A percentile compares a stretch with the other conserved stretches of the same genome.
Conservation (phyloP, 2,888 invertebrate species). For the Conomelus anceps region DNA sequence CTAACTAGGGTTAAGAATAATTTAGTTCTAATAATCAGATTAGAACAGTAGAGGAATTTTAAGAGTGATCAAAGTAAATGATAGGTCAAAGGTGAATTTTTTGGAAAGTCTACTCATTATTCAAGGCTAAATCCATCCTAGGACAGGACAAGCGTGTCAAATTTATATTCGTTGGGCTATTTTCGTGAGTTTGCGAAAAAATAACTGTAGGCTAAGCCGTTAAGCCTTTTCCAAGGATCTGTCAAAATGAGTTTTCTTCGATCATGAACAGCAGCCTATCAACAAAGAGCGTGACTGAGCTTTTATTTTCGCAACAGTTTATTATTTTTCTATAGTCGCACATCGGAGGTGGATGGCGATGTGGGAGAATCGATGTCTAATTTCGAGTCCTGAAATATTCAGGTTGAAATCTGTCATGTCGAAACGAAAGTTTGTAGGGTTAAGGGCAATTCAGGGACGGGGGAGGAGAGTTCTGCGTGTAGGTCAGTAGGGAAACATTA, state of each 20-base stretch:
- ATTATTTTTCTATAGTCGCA: not conserved
- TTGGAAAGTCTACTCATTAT: not conserved
- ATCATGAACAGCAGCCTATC: not conserved
- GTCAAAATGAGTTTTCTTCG: not conserved
- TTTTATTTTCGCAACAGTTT: not conserved
- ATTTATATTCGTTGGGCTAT: not conserved
- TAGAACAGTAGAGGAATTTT: no score
- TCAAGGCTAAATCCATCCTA: not conserved
- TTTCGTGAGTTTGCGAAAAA: not conserved
- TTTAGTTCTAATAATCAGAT: no score
- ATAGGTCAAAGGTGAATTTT: not conserved
- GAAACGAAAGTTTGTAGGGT: not conserved
- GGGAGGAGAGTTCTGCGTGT: not conserved
- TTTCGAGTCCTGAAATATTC: not conserved
- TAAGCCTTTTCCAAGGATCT: not conserved
- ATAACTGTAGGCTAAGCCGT: not conserved
- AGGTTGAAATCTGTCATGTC: not conserved
- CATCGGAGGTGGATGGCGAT: no score
- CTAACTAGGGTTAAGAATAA: no score
- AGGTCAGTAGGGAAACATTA: not conserved
- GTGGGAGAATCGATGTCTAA: not conserved
- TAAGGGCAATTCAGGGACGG: no score
- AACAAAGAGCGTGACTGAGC: not conserved
- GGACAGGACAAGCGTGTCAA: not conserved
- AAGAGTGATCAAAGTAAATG: not conserved